Percentiles rank a stretch among this genome's conserved stretches.
phyloP scores from a whole-genome alignment of 53 echinoderm and acorn worm genomes.

The Arbacia lixula region DNA sequence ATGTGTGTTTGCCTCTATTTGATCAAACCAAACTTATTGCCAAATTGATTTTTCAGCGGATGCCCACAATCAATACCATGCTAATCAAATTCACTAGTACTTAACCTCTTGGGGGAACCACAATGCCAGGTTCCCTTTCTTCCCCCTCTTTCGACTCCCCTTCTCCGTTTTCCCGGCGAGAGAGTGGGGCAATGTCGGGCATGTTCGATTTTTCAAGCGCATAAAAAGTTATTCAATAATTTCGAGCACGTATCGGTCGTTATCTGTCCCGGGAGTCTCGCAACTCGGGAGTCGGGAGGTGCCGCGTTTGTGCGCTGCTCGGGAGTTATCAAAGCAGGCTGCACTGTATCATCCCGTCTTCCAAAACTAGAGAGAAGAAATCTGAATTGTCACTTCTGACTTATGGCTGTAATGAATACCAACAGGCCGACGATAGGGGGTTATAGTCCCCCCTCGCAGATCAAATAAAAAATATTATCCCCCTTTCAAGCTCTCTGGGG shows the following conservation, averaged over 20 bases:
- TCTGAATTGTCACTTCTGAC: slow-evolving; percentile 50
- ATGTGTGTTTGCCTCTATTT: slow-evolving; percentile 13
- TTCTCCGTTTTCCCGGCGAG: neutral
- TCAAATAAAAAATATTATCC: neutral
- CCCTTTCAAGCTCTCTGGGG: slow-evolving; percentile 23
- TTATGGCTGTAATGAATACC: slow-evolving; percentile 46
- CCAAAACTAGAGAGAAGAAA: neutral
- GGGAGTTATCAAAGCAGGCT: slow-evolving; percentile 33
- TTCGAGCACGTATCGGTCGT: slow-evolving; percentile 55
- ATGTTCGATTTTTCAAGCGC: slow-evolving; percentile 58
- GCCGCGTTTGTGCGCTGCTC: slow-evolving; percentile 5
- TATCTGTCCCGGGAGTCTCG: slow-evolving; percentile 56
- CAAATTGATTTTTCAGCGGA: slow-evolving; percentile 50
- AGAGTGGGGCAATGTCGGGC: neutral
- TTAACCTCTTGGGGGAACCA: slow-evolving; percentile 32
- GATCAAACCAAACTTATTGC: slow-evolving; percentile 54
- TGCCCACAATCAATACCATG: slow-evolving; percentile 47
- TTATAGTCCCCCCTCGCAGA: neutral
- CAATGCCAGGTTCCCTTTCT: neutral
- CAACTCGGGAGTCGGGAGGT: slow-evolving; percentile 48
- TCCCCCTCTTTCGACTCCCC: neutral
- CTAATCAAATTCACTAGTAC: slow-evolving; percentile 56
- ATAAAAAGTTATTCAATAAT: slow-evolving; percentile 61
- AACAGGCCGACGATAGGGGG: slow-evolving; percentile 4
- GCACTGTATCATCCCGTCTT: slow-evolving; percentile 47